These are phyloP conservation scores for Akabosia matsudoensis DNA, from an alignment of 1,140 invertebrate species.

Conservation along the genomic window DNA sequence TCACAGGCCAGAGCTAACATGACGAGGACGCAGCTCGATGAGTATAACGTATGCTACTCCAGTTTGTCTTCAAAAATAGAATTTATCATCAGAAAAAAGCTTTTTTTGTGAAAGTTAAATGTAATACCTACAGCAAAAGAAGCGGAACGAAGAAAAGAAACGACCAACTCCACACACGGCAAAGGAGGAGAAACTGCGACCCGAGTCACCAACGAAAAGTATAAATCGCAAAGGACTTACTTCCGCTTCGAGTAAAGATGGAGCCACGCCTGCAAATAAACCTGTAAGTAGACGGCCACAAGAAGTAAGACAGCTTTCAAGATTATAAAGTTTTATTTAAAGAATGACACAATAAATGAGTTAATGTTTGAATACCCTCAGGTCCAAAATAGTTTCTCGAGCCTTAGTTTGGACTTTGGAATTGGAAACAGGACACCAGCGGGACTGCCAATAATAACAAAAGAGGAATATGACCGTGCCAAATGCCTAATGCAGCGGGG, in stretches of 20 bases:
- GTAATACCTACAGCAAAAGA: constrained; percentile 29
- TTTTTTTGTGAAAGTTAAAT: not conserved
- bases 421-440: not conserved
- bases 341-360: too few relatives aligned
- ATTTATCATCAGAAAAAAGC: not conserved
- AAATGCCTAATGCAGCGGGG: constrained; percentile 41
- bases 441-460: constrained; percentile 29
- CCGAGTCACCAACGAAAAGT: constrained; percentile 30
- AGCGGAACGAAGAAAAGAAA: constrained; percentile 38
- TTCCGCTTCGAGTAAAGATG: not conserved
- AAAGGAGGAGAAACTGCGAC: constrained; percentile 34
- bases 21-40: constrained; percentile 38
- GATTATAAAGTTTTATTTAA: too few relatives aligned
- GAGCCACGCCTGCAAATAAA: not conserved
- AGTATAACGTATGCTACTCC: constrained; percentile 33
- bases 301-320: too few relatives aligned
- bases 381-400: constrained; percentile 6
- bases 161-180: constrained; percentile 8
- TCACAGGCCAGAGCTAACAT: constrained; percentile 40
- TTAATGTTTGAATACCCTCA: not conserved
- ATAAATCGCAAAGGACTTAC: not conserved
- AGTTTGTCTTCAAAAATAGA: not conserved
- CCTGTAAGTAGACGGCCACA: not conserved
- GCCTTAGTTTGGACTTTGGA: constrained; percentile 5
- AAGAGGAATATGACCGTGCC: constrained; percentile 42